phyloP scores from a whole-genome alignment of 2,113 vertebrate species.

The Rousettus leschenaultii region DNA sequence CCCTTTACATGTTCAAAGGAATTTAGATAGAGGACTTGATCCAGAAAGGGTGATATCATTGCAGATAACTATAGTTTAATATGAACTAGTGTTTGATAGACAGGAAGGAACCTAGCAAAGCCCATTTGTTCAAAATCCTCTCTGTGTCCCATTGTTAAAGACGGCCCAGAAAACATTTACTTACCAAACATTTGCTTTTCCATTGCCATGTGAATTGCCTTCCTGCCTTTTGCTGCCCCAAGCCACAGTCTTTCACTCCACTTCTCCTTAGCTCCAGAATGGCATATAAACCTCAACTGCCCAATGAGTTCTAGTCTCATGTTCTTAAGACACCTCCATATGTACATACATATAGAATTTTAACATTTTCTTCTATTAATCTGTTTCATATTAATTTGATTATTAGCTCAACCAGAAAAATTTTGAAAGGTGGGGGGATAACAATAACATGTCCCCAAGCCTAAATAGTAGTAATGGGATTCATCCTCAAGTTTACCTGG shows the following conservation, averaged over 20 bases:
- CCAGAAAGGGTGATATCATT: background rate
- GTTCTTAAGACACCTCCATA: background rate
- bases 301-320: background rate
- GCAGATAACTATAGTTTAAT: background rate
- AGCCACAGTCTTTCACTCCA: background rate
- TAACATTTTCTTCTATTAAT: background rate
- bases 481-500: background rate
- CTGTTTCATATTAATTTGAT: background rate
- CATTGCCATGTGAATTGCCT: background rate
- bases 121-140: background rate
- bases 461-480: background rate
- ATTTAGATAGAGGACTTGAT: background rate
- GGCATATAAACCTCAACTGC: background rate
- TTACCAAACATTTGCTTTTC: background rate
- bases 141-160: background rate
- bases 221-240: background rate
- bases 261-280: background rate
- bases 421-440: background rate
- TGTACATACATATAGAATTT: background rate
- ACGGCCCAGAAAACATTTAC: background rate
- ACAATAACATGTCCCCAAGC: background rate
- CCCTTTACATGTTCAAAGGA: background rate
- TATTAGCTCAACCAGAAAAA: background rate
- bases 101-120: background rate
- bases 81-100: background rate